Evolutionary conservation across 2,113 vertebrate species (phyloP), one percentile per base, ranked within the genome.

Genomic region (Cygnus buccinator): DNA sequence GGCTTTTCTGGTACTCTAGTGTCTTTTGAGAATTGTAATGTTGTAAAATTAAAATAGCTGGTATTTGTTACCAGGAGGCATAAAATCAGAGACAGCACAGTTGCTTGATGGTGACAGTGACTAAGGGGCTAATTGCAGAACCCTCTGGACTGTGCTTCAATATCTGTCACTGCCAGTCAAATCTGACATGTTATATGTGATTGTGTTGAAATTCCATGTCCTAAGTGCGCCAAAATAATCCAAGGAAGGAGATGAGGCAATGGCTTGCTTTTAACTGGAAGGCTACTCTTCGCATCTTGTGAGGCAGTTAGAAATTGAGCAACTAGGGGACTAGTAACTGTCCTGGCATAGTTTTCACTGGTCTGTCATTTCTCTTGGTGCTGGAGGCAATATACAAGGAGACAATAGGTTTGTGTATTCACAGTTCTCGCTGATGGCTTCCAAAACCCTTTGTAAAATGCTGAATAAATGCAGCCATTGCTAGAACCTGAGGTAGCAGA

Each of bases 111-210:
- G 66, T 95, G 94, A 94, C 95, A 97, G 90, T 96, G 88, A 84
- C 94, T 95, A 86, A 95, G 86, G 94, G 96, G 96, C 96, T 97
- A 97, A 97, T 97, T 97, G 94, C 94, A 93, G 88, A 93, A 41
- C 87, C 91, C 95, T 95, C 93, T 85, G 92, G 94, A 82, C 89
- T 96, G 37, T 77, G 68, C 61, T 95, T 92, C 91, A 57, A 33
- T 97, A 52, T 91, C 89, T 92, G 89, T 91, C 88, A 80, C 54
- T 84, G 90, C 83, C 96, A 91, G 87, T 95, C 91, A 91, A 93
- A 61, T 91, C 84, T 95, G 90, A 97, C 92, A 94, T 93, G 67
- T 54, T 82, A 43, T 92, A 65, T 81, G 44, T 59, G n/a, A 91
- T 84, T 68, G 71, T 63, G 68, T 68, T 85, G 93, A 89, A 66